Conservation (phyloP, 2,113 vertebrate species). For the Notarius quadriscutis region DNA sequence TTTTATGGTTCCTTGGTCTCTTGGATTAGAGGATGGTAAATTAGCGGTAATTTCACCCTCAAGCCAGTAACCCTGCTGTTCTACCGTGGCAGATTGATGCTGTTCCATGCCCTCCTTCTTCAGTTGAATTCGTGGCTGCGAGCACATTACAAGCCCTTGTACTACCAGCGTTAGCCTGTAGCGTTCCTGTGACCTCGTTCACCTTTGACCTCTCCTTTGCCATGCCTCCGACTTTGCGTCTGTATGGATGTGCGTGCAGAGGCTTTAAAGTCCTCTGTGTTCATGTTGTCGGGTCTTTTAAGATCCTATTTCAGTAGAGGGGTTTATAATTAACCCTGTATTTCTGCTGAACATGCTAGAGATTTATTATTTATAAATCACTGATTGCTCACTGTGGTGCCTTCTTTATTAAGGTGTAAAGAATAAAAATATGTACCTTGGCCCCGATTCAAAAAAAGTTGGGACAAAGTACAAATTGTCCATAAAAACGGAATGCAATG, state of each 20-base stretch:
- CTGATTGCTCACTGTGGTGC: background rate
- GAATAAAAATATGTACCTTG: no score
- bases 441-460: no score
- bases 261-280: slow-evolving; percentile 41
- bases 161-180: slow-evolving; percentile 43
- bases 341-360: slow-evolving; percentile 7
- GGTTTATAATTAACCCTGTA: slow-evolving; percentile 1
- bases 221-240: slow-evolving; percentile 43
- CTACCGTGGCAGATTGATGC: slow-evolving; percentile 24
- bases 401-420: no score
- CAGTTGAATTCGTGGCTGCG: background rate
- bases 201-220: slow-evolving; percentile 48
- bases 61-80: slow-evolving; percentile 39
- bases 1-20: slow-evolving; percentile 17
- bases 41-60: slow-evolving; percentile 38
- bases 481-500: no score
- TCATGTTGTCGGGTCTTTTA: slow-evolving; percentile 13
- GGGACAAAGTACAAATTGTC: no score
- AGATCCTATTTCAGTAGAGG: background rate
- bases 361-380: background rate
- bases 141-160: slow-evolving; percentile 45
- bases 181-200: slow-evolving; percentile 32
- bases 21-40: background rate
- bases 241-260: slow-evolving; percentile 40
- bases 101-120: slow-evolving; percentile 16